Percentiles rank a stretch among this genome's conserved stretches.
These are phyloP conservation scores for Musca vetustissima DNA, from an alignment of 1,140 invertebrate genomes.

Conservation along the genomic window DNA sequence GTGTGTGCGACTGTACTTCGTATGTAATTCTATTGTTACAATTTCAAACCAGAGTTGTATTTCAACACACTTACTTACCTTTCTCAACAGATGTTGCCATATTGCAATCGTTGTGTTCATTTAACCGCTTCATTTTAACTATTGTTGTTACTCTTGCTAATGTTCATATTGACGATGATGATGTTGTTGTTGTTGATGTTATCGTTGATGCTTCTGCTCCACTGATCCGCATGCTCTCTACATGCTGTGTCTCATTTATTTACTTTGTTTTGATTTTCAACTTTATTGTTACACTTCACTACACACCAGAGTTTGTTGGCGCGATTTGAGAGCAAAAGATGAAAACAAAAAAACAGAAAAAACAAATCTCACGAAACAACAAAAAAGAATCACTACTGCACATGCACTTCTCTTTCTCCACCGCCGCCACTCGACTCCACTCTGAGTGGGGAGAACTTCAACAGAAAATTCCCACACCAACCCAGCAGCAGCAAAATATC, in stretches of 20 bases:
- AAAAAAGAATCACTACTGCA: conserved; percentile 17
- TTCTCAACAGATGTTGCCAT: neutral
- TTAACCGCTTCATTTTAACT: conserved; percentile 10
- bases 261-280: conserved; percentile 19
- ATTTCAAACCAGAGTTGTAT: conserved; percentile 14
- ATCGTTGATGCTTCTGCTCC: neutral
- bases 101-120: conserved; percentile 11
- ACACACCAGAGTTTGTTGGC: no score
- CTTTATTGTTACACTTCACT: conserved; percentile 1
- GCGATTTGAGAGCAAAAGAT: no score
- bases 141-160: neutral
- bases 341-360: neutral
- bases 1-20: no score
- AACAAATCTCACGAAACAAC: neutral
- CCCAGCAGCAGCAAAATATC: neutral
- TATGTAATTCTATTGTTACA: neutral
- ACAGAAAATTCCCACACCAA: conserved; percentile 18
- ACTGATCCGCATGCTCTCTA: no score
- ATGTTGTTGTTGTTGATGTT: neutral
- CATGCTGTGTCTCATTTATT: conserved; percentile 1
- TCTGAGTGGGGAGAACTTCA: neutral
- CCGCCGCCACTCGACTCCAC: no score
- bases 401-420: no score
- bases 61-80: conserved; percentile 2
- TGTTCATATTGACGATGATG: neutral